These are phyloP conservation scores for Rhynchonycteris naso DNA, from an alignment of 2,797 vertebrate species.

Conservation along the genomic window DNA sequence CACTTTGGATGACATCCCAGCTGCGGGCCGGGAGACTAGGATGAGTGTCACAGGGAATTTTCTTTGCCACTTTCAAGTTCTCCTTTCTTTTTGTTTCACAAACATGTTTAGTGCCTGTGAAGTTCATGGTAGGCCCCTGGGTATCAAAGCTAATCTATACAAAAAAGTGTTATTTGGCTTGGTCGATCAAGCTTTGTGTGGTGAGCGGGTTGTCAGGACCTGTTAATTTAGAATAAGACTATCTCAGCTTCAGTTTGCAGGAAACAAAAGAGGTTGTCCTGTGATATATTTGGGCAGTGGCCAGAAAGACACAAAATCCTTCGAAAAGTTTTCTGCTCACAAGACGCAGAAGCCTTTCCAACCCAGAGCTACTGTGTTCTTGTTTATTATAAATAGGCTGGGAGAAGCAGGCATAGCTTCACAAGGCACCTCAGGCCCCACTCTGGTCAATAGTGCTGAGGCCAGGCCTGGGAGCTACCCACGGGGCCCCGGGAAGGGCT, in stretches of 20 bases:
- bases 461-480: neutral
- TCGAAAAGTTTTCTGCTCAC: neutral
- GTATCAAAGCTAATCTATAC: neutral
- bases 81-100: neutral
- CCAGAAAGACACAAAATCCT: neutral
- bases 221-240: neutral
- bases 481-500: neutral
- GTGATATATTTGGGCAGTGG: neutral
- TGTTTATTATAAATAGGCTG: neutral
- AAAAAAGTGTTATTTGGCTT: neutral
- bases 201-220: neutral
- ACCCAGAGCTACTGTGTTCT: fast-evolving
- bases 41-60: neutral
- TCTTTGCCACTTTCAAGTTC: neutral
- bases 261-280: neutral
- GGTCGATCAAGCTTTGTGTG: neutral
- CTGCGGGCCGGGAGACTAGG: neutral
- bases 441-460: neutral
- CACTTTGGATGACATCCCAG: neutral
- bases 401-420: neutral
- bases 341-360: too few species aligned
- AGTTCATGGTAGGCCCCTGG: neutral
- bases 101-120: neutral
- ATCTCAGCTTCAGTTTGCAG: too few species aligned
- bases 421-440: fast-evolving